A percentile compares a stretch with the other conserved stretches of the same genome.
These are phyloP conservation scores for Tragelaphus scriptus DNA, from an alignment of 2,113 vertebrate species.

Conservation along the genomic window DNA sequence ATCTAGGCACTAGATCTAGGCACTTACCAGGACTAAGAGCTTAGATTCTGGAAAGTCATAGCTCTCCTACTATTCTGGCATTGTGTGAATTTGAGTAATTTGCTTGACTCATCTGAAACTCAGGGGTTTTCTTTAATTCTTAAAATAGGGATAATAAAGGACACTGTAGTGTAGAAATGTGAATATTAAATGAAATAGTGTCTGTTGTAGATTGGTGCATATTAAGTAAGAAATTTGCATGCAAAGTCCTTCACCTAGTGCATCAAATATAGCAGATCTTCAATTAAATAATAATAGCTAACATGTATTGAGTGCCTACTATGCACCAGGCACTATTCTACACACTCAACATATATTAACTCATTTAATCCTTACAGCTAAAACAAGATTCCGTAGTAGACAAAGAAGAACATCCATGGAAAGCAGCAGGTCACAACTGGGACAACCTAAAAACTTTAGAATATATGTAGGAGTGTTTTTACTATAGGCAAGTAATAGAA, in stretches of 20 bases:
- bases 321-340: neutral
- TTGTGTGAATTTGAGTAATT: conserved; percentile 32
- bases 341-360: neutral
- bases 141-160: conserved; percentile 23
- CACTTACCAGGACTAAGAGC: neutral
- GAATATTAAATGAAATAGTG: conserved; percentile 42
- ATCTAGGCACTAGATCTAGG: neutral
- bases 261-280: conserved; percentile 18
- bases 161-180: conserved; percentile 28
- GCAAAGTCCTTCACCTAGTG: conserved; percentile 11
- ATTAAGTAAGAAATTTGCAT: conserved; percentile 38
- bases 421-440: neutral
- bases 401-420: neutral
- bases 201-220: conserved; percentile 36
- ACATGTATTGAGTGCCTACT: neutral
- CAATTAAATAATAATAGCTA: conserved; percentile 5
- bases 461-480: neutral
- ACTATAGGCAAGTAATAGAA: neutral
- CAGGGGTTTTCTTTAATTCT: conserved; percentile 50
- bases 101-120: conserved; percentile 12
- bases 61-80: neutral
- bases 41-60: conserved; percentile 21
- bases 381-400: neutral
- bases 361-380: conserved; percentile 8
- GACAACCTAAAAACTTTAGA: conserved; percentile 1